phyloP scores from a whole-genome alignment of 2,113 vertebrate species.

The Scophthalmus maximus region DNA sequence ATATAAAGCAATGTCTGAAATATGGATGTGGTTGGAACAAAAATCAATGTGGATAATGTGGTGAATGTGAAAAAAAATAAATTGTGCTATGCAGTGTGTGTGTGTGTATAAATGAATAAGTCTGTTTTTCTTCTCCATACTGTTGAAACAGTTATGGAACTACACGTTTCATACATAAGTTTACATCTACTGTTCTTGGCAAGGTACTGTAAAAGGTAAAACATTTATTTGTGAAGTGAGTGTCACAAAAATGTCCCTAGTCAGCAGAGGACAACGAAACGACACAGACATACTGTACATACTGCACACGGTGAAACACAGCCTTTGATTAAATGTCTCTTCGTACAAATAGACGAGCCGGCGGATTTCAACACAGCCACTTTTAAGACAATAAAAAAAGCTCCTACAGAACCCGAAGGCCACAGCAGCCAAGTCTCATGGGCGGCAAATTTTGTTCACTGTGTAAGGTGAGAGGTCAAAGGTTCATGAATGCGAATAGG shows the following conservation, averaged over 20 bases:
- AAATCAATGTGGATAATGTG: slow-evolving; percentile 8
- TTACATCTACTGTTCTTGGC: slow-evolving; percentile 14
- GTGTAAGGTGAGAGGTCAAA: too few species aligned
- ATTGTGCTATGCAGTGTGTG: too few species aligned
- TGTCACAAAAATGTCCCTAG: slow-evolving; percentile 10
- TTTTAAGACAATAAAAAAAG: too few species aligned
- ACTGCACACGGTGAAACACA: slow-evolving; percentile 17
- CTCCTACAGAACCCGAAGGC: neutral
- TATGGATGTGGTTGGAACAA: slow-evolving; percentile 23
- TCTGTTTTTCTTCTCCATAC: too few species aligned
- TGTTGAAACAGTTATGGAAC: neutral
- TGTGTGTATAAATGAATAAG: too few species aligned
- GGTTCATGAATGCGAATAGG: too few species aligned
- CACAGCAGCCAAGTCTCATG: neutral
- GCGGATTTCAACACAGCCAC: too few species aligned
- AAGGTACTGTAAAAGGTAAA: slow-evolving; percentile 11
- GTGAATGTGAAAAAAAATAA: slow-evolving; percentile 16
- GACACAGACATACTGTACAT: slow-evolving; percentile 5
- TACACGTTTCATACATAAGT: slow-evolving; percentile 16
- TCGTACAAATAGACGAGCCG: too few species aligned
- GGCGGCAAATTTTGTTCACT: too few species aligned
- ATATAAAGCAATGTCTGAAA: slow-evolving; percentile 9
- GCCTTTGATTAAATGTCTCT: slow-evolving; percentile 12
- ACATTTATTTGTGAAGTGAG: slow-evolving; percentile 2
- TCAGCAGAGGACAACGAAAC: slow-evolving; percentile 25